A percentile compares a stretch with the other conserved stretches of the same genome.
phyloP scores from a whole-genome alignment of 2,797 vertebrate species.

The Channa striata region DNA sequence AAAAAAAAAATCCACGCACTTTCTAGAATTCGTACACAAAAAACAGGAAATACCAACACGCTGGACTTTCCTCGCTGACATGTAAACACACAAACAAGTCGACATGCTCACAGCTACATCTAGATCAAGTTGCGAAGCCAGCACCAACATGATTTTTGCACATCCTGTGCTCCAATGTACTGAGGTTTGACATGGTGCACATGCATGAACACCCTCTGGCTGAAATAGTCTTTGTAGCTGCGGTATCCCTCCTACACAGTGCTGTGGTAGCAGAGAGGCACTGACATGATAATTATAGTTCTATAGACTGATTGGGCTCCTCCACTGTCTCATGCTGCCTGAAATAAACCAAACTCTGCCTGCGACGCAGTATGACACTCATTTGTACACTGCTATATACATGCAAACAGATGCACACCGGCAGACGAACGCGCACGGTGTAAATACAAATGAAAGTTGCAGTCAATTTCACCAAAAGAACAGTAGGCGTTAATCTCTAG shows the following conservation, averaged over 20 bases:
- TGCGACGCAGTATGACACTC: slow-evolving; percentile 43
- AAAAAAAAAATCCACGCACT: not conserved
- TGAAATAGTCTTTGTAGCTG: slow-evolving; percentile 48
- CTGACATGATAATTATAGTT: slow-evolving; percentile 84
- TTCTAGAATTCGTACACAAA: slow-evolving; percentile 12
- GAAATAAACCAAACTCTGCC: slow-evolving; percentile 75
- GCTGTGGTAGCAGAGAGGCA: slow-evolving; percentile 59
- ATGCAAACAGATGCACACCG: slow-evolving; percentile 24
- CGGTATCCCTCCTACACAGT: slow-evolving; percentile 68
- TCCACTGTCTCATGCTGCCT: slow-evolving; percentile 67
- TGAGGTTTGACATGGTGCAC: slow-evolving; percentile 48
- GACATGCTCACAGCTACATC: slow-evolving; percentile 18
- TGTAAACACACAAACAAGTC: slow-evolving; percentile 12
- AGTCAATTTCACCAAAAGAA: slow-evolving; percentile 6
- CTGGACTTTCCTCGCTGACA: slow-evolving; percentile 3
- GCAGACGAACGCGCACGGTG: slow-evolving; percentile 1
- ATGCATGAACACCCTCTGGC: slow-evolving; percentile 47
- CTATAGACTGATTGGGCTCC: slow-evolving; percentile 73
- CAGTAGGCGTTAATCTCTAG: not conserved
- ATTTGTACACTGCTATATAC: slow-evolving; percentile 7
- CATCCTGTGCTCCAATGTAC: slow-evolving; percentile 20
- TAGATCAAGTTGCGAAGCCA: slow-evolving; percentile 25
- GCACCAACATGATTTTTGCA: slow-evolving; percentile 23
- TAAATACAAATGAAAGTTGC: slow-evolving; percentile 16
- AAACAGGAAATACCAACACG: slow-evolving; percentile 9